Base-by-base conservation (phyloP, 1,140 invertebrate species). In the Drosophila triauraria region DNA sequence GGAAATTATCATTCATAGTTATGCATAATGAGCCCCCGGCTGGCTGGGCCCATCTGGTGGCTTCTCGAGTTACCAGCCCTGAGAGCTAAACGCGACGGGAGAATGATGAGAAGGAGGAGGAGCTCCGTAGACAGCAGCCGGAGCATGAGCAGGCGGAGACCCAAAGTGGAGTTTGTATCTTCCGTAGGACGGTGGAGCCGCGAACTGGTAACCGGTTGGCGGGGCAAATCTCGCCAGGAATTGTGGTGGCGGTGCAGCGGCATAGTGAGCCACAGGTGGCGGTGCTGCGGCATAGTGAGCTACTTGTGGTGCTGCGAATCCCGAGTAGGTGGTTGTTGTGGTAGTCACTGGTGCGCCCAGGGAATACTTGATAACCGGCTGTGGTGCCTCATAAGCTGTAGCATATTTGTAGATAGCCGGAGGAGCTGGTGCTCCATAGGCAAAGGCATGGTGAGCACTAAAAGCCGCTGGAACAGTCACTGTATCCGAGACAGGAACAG, bases 321-420 rank as follows among this genome's bases (percentile, higher is more conserved):
- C 81, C 0, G 75, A 13, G 42, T 90, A 90, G 0, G 85, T 90
- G 2, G 85, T 90, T 9, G 86, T 90, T 4, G 85, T 90, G 4
- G 85, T 90, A 30, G 85, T 90, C 4, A 90, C 78, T 2, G 85
- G 85, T 12, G 86, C 17, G 6, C 85, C 85, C 15, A 90, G 27
- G 13, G 81, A 79, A 53, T 85, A 85, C 48, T 85, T 90, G 8
- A 90, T 61, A 4, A 74, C 58, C 1, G 85, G 85, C 8, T 76
- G 63, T 1, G 72, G 51, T 6, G 74, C 62, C 12, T 64, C 62
- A 53, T 87, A 87, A 27, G 75, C 38, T 7, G 61, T 10, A 2
- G 68, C 75, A 23, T 82, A 86, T n/a, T 79, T 86, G 6, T 69
- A 50, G 9, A 47, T 35, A 1, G 67, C 20, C 0, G 47, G 53